phyloP scores from a whole-genome alignment of 2,113 vertebrate species.

The Todiramphus saurophagus region DNA sequence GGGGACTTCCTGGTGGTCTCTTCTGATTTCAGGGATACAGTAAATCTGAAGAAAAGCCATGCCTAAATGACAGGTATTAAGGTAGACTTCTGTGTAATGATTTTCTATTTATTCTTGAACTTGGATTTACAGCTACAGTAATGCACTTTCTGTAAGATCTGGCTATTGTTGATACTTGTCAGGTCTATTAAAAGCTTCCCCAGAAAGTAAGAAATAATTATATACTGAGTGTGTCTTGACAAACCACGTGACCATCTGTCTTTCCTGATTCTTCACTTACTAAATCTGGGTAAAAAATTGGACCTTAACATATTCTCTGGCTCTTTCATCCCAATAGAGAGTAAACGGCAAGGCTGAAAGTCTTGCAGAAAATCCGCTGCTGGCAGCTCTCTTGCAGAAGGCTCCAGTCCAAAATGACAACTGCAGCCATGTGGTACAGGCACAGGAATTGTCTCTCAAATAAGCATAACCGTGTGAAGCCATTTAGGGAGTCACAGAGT shows the following conservation, averaged over 20 bases:
- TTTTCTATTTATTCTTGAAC: not conserved
- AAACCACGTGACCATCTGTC: not conserved
- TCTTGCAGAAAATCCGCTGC: conserved; percentile 24
- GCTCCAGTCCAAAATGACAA: conserved; percentile 55
- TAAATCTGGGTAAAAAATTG: not conserved
- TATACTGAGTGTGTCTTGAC: not conserved
- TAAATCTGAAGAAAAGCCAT: not conserved
- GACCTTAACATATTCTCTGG: not conserved
- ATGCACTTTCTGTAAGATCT: not conserved
- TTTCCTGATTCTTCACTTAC: not conserved
- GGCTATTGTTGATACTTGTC: conserved; percentile 4
- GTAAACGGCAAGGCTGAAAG: conserved; percentile 41
- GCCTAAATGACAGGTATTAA: not conserved
- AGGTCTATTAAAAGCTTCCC: conserved; percentile 16
- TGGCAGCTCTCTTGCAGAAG: conserved; percentile 18
- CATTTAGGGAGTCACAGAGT: conserved; percentile 26
- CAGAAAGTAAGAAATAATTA: not conserved
- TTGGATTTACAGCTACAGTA: conserved; percentile 14
- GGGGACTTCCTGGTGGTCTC: not conserved
- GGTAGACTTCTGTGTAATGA: not conserved
- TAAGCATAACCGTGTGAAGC: conserved; percentile 52
- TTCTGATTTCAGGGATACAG: not conserved
- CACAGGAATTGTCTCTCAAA: conserved; percentile 58
- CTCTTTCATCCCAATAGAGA: not conserved
- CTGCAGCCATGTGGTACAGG: conserved; percentile 25